These are phyloP conservation scores for Antennarius maculatus DNA, from an alignment of 2,797 vertebrate species.

Conservation along the genomic window DNA sequence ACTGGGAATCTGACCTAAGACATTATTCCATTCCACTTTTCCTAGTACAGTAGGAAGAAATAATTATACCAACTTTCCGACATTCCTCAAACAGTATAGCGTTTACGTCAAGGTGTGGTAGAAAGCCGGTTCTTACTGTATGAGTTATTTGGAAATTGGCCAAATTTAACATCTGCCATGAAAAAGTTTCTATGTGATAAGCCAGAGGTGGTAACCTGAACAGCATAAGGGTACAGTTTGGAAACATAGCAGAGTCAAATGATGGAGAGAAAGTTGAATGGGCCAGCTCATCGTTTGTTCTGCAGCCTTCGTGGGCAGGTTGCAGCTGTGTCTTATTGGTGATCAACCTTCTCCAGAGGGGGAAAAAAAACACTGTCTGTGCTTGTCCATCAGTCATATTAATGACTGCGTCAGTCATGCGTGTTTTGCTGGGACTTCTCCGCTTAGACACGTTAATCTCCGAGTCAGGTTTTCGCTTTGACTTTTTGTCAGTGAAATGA, in stretches of 20 bases:
- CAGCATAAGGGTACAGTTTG: slow-evolving; percentile 35
- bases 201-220: slow-evolving; percentile 27
- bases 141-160: slow-evolving; percentile 35
- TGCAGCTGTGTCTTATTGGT: slow-evolving; percentile 38
- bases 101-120: slow-evolving; percentile 26
- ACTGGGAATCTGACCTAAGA: slow-evolving; percentile 8
- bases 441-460: slow-evolving; percentile 70
- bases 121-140: slow-evolving; percentile 29
- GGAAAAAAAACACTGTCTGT: slow-evolving; percentile 56
- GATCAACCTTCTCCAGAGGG: slow-evolving; percentile 58
- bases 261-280: slow-evolving; percentile 40
- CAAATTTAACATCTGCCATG: slow-evolving; percentile 46
- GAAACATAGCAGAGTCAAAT: slow-evolving; percentile 45
- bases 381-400: slow-evolving; percentile 59
- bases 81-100: slow-evolving; percentile 25
- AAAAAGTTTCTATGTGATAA: slow-evolving; percentile 40
- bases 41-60: slow-evolving; percentile 38
- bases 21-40: slow-evolving; percentile 35
- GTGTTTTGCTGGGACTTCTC: slow-evolving; percentile 62
- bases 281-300: slow-evolving; percentile 44
- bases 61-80: slow-evolving; percentile 44
- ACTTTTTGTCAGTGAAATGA: slow-evolving; percentile 69
- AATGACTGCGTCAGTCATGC: slow-evolving; percentile 74
- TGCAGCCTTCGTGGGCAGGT: slow-evolving; percentile 32
- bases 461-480: slow-evolving; percentile 66